phyloP scores from a whole-genome alignment of 1,140 invertebrate genomes.

The Hycleus phaleratus region DNA sequence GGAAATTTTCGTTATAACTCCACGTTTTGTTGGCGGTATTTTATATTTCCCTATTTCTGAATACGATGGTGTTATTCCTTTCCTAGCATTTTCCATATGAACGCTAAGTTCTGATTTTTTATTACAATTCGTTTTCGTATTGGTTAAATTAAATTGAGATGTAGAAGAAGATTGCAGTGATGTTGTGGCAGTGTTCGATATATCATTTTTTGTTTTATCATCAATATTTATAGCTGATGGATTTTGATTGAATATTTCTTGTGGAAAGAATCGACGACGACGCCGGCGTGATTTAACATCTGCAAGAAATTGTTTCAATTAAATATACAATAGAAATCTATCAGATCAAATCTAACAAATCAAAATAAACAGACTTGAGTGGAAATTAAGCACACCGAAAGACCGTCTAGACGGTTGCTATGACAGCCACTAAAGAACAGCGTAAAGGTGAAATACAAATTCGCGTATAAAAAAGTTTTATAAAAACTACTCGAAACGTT shows the following conservation, averaged over 20 bases:
- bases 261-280: slow-evolving; percentile 42
- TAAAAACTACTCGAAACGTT: too few species aligned
- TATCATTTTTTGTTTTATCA: slow-evolving; percentile 21
- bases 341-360: not conserved
- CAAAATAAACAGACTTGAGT: not conserved
- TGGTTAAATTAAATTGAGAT: slow-evolving; percentile 17
- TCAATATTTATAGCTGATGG: slow-evolving; percentile 6
- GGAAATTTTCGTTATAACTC: slow-evolving; percentile 16
- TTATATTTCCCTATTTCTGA: slow-evolving; percentile 29
- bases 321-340: not conserved
- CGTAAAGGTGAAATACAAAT: slow-evolving; percentile 2
- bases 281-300: slow-evolving; percentile 38
- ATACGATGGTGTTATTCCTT: slow-evolving; percentile 23
- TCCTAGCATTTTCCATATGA: slow-evolving; percentile 42
- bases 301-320: slow-evolving; percentile 17
- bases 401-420: slow-evolving; percentile 19
- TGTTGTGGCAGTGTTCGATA: slow-evolving; percentile 25
- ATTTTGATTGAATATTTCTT: slow-evolving; percentile 32
- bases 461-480: too few species aligned
- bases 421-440: slow-evolving; percentile 14
- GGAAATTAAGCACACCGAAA: not conserved
- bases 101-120: slow-evolving; percentile 35
- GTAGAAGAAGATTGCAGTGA: slow-evolving; percentile 16
- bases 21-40: slow-evolving; percentile 14
- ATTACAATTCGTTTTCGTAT: slow-evolving; percentile 23